Evolutionary conservation across 2,797 vertebrate species (phyloP).

Genomic region (Pogoniulus pusillus): DNA sequence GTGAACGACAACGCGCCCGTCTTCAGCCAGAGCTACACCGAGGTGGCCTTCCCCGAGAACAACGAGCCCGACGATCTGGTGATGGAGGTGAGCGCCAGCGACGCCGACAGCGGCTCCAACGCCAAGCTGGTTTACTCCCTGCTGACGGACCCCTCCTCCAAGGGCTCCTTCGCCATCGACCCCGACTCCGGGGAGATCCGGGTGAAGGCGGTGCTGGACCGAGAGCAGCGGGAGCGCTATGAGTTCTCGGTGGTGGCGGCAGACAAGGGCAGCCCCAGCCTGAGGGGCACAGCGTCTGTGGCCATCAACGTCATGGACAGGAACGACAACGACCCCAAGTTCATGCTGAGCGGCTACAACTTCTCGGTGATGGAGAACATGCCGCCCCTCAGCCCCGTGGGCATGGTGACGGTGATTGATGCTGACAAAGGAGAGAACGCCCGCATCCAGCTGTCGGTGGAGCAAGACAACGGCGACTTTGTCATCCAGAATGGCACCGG

Average conservation of each 20-base stretch:
- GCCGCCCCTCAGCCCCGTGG: slow-evolving; percentile 91
- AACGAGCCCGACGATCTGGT: slow-evolving; percentile 89
- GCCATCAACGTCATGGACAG: slow-evolving; percentile 90
- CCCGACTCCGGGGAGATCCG: slow-evolving; percentile 86
- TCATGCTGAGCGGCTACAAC: slow-evolving; percentile 94
- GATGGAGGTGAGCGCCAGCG: slow-evolving; percentile 85
- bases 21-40: slow-evolving; percentile 87
- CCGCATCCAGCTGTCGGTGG: slow-evolving; percentile 86
- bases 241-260: slow-evolving; percentile 90
- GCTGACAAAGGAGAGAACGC: slow-evolving; percentile 94
- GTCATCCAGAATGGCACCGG: slow-evolving; percentile 95
- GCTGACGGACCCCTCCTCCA: slow-evolving; percentile 77
- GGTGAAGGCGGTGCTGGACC: slow-evolving; percentile 89
- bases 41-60: slow-evolving; percentile 90
- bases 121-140: slow-evolving; percentile 91
- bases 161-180: slow-evolving; percentile 90
- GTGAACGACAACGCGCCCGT: slow-evolving; percentile 92
- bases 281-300: slow-evolving; percentile 92
- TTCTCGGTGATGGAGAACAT: slow-evolving; percentile 98
- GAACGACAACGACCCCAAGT: slow-evolving; percentile 98
- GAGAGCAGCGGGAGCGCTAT: slow-evolving; percentile 88
- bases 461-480: slow-evolving; percentile 95
- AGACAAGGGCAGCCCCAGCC: slow-evolving; percentile 92
- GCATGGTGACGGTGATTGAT: slow-evolving; percentile 95
- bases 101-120: slow-evolving; percentile 93